phyloP scores from a whole-genome alignment of 1,140 invertebrate genomes.

The Trypoxylus dichotomus region DNA sequence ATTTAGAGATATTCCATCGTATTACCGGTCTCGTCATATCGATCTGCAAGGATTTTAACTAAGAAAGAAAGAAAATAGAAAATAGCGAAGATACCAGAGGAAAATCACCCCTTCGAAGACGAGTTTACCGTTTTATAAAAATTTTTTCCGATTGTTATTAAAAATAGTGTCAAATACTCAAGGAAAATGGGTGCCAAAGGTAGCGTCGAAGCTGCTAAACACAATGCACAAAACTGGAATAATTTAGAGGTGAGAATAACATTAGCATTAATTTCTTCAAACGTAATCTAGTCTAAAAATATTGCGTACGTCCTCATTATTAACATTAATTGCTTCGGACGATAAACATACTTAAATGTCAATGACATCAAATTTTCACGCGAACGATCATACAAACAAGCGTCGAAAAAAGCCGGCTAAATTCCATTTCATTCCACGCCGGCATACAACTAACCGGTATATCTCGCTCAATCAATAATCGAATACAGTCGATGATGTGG shows the following conservation, averaged over 20 bases:
- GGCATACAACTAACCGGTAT: neutral
- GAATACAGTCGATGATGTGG: neutral
- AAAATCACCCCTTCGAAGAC: neutral
- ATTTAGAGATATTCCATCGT: neutral
- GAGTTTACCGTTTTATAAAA: neutral
- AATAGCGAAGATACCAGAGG: too few relatives aligned
- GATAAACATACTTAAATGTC: neutral
- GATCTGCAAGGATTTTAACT: slow-evolving; percentile 25
- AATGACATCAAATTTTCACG: neutral
- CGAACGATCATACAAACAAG: neutral
- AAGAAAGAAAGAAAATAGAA: neutral
- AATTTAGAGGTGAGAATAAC: slow-evolving; percentile 66
- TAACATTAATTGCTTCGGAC: neutral
- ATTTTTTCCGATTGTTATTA: neutral
- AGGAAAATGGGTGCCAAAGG: slow-evolving; percentile 68
- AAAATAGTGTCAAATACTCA: slow-evolving; percentile 13
- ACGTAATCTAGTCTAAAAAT: neutral
- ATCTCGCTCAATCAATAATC: neutral
- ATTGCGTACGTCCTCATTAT: neutral
- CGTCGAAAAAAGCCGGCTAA: neutral
- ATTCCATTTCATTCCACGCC: neutral
- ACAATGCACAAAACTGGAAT: slow-evolving; percentile 73
- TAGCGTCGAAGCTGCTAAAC: slow-evolving; percentile 72
- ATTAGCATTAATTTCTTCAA: neutral
- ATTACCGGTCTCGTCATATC: slow-evolving; percentile 28